phyloP scores from a whole-genome alignment of 2,113 vertebrate genomes.

The Marcusenius ussheri region DNA sequence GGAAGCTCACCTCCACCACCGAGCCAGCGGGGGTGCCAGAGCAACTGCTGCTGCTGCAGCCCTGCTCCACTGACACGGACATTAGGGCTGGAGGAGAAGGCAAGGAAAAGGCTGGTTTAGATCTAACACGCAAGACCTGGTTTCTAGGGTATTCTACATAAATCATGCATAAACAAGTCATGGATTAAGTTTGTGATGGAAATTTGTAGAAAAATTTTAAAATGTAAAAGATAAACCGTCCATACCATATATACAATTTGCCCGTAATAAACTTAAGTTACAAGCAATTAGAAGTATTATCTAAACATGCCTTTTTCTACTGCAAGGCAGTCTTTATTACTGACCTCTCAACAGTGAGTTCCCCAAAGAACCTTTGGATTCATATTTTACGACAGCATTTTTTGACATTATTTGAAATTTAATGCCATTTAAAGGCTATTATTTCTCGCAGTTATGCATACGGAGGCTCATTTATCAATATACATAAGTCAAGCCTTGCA shows the following conservation, averaged over 20 bases:
- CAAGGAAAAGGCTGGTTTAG: neutral
- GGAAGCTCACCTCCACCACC: slow-evolving; percentile 78
- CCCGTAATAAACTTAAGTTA: neutral
- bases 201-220: neutral
- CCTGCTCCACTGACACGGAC: slow-evolving; percentile 46
- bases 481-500: neutral
- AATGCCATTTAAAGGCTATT: neutral
- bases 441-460: neutral
- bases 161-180: neutral
- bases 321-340: neutral
- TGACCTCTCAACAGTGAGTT: neutral
- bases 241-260: neutral
- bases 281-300: neutral
- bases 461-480: neutral
- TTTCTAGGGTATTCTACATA: neutral
- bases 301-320: neutral
- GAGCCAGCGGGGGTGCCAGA: slow-evolving; percentile 36
- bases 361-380: neutral
- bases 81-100: slow-evolving; percentile 34
- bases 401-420: neutral
- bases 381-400: neutral
- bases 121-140: neutral
- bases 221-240: neutral
- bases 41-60: slow-evolving; percentile 48
- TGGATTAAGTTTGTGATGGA: neutral